Evolutionary conservation across 2,797 vertebrate genomes (phyloP), one percentile per base, ranked within the genome.

Genomic region (Ptychadena robeensis): DNA sequence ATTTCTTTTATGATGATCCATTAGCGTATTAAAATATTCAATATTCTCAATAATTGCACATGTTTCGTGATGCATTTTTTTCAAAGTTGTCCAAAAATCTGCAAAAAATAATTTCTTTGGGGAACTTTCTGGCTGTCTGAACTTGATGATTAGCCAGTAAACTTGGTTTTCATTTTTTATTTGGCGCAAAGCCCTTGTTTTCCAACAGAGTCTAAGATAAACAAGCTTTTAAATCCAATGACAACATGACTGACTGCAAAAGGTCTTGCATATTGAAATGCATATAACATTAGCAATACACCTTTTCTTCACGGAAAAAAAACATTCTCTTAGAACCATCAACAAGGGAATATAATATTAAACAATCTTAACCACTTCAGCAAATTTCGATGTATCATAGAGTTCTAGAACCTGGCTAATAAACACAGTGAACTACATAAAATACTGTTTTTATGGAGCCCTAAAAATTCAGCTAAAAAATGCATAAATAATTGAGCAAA

Each of bases 111-210:
- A 76, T 69, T 32, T 66, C 14, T 73, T 80, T 32, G 4, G 72
- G 63, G 81, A 65, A 57, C 48, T 32, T 67, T 63, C 44, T 67
- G 69, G 68, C 75, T 79, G 40, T 40, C 68, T 73, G 34, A 79
- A 25, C 32, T 31, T 79, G 38, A 65, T 59, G 68, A 61, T 59
- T 83, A 73, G 68, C 75, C 82, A 79, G 30, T 57, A 27, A 30
- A 64, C 7, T 83, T 72, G 81, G 59, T 73, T 83, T 83, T 79
- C 57, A 79, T 71, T 82, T 70, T 82, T 83, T 31, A 34, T 59
- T 72, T 83, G 82, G 82, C 68, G 40, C 15, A 35, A 27, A 65
- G 38, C 57, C 81, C 57, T 77, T 82, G 67, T 77, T 71, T 82
- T 72, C 59, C 67, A 78, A 61, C 22, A 75, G 30, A 82, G 31